These are phyloP conservation scores for Noctua fimbriata DNA, from an alignment of 2,888 invertebrate genomes.

Conservation along the genomic window DNA sequence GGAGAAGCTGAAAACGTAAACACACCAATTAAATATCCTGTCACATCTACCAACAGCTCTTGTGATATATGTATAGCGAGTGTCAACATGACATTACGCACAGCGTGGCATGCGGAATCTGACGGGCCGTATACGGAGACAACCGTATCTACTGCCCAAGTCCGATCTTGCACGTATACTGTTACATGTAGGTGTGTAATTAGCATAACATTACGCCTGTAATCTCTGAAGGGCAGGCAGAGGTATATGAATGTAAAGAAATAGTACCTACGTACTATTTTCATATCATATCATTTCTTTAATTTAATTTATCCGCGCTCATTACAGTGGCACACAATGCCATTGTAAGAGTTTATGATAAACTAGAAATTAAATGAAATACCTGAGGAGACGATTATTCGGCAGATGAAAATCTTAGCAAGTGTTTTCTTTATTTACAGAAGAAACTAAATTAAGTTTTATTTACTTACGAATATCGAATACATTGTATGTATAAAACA, in stretches of 20 bases:
- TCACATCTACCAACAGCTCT: slow-evolving; percentile 72
- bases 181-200: neutral
- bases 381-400: too few relatives aligned
- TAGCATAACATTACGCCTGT: neutral
- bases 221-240: neutral
- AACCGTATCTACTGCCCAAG: slow-evolving; percentile 65
- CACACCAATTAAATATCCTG: neutral
- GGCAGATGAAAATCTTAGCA: too few relatives aligned
- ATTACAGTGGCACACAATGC: too few relatives aligned
- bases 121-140: slow-evolving; percentile 72
- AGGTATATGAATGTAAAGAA: neutral
- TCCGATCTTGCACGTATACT: slow-evolving; percentile 1
- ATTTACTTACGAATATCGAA: too few relatives aligned
- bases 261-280: too few relatives aligned
- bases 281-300: too few relatives aligned
- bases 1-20: neutral
- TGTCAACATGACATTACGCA: slow-evolving; percentile 72
- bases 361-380: too few relatives aligned
- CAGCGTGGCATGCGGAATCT: slow-evolving; percentile 83
- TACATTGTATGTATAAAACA: neutral
- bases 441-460: too few relatives aligned
- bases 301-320: too few relatives aligned
- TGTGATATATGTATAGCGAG: slow-evolving; percentile 79
- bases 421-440: too few relatives aligned
- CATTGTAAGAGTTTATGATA: too few relatives aligned